phyloP scores from a whole-genome alignment of 2,888 invertebrate species.

The Sarcophaga subvicina region DNA sequence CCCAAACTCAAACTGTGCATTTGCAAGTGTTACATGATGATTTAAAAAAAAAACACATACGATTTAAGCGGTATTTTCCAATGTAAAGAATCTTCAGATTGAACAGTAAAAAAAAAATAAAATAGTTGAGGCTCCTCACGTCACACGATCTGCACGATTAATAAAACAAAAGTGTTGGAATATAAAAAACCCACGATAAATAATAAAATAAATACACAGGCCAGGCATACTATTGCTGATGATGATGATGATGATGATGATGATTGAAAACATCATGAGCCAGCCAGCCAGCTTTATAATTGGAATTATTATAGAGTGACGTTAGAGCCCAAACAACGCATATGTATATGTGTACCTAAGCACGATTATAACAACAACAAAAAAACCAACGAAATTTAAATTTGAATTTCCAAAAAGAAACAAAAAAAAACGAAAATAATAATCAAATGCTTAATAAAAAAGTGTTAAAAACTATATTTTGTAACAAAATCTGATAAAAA shows the following conservation, averaged over 20 bases:
- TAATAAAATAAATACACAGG: conserved; percentile 34
- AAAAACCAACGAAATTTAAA: neutral
- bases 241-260: neutral
- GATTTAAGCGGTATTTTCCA: neutral
- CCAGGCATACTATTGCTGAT: neutral
- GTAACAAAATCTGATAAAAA: neutral
- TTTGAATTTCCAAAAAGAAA: neutral
- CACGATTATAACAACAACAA: neutral
- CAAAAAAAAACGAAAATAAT: too few relatives aligned
- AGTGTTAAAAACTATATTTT: neutral
- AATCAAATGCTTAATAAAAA: neutral
- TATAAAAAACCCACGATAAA: conserved; percentile 61
- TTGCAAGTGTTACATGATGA: neutral
- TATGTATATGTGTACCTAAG: neutral
- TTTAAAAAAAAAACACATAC: conserved; percentile 1
- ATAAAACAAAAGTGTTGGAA: conserved; percentile 39
- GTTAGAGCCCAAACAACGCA: conserved; percentile 28
- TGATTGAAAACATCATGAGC: conserved; percentile 22
- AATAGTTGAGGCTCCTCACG: conserved; percentile 48
- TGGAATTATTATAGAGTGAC: conserved; percentile 1
- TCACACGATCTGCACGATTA: conserved; percentile 65
- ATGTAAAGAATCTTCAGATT: neutral
- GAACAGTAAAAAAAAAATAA: neutral
- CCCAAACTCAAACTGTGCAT: neutral
- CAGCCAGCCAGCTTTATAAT: neutral